phyloP scores from a whole-genome alignment of 2,113 vertebrate genomes.

The Elachura formosa region DNA sequence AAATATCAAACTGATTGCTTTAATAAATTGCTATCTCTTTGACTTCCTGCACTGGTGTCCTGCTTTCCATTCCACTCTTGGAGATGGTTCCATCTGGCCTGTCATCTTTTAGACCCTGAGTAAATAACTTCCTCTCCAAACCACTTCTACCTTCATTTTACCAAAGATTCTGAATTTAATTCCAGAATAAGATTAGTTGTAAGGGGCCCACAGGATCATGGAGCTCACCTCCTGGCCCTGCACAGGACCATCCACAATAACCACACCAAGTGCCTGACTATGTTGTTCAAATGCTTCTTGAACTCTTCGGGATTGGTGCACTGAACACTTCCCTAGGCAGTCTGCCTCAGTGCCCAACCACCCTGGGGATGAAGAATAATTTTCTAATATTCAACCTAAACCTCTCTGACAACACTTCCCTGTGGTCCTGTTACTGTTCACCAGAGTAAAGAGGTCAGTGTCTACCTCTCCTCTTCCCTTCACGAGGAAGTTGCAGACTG shows the following conservation, averaged over 20 bases:
- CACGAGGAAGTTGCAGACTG: background rate
- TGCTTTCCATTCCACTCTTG: background rate
- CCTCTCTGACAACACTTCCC: background rate
- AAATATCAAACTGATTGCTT: background rate
- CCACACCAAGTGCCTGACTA: background rate
- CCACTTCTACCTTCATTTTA: background rate
- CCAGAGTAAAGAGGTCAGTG: background rate
- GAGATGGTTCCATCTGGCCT: background rate
- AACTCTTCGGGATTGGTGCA: background rate
- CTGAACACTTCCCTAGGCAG: background rate
- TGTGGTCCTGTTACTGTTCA: fast-evolving
- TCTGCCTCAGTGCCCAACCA: background rate
- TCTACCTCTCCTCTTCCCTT: background rate
- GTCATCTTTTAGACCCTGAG: background rate
- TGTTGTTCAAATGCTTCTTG: background rate
- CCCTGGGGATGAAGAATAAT: background rate
- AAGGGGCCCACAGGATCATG: background rate
- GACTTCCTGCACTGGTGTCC: background rate
- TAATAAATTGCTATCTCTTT: background rate
- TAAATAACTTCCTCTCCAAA: background rate
- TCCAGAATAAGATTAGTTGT: no score
- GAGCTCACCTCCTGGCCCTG: background rate
- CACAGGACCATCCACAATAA: background rate
- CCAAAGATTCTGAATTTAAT: background rate
- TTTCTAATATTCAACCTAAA: background rate